These are phyloP conservation scores for Mamestra brassicae DNA, from an alignment of 2,888 invertebrate species.

Conservation along the genomic window DNA sequence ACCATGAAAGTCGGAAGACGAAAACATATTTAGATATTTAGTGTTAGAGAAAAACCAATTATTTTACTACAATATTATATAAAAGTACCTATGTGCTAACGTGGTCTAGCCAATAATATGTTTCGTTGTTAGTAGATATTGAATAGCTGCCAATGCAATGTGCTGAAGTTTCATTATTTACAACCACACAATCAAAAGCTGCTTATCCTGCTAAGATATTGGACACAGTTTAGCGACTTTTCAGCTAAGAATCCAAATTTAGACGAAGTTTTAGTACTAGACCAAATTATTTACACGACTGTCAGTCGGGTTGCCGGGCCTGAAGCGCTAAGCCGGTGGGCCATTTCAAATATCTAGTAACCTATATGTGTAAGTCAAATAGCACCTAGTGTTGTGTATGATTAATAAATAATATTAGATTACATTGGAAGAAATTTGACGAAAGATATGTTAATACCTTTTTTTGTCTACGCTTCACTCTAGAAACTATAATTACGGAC, in stretches of 20 bases:
- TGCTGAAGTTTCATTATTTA: background rate
- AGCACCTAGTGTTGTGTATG: background rate
- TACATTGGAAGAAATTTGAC: slow-evolving; percentile 18
- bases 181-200: background rate
- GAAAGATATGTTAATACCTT: slow-evolving; percentile 1
- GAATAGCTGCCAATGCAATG: background rate
- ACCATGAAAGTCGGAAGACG: slow-evolving; percentile 30
- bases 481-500: slow-evolving; percentile 5
- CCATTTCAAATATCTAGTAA: background rate
- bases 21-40: slow-evolving; percentile 35
- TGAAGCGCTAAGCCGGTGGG: background rate
- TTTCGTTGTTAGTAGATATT: background rate
- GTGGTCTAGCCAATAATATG: background rate
- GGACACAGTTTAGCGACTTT: background rate
- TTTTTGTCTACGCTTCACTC: slow-evolving; percentile 5
- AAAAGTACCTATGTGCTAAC: no score
- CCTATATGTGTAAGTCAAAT: no score
- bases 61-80: background rate
- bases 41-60: background rate
- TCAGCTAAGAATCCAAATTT: background rate
- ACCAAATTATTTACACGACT: background rate
- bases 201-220: background rate
- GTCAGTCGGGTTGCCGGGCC: background rate
- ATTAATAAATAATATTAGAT: background rate
- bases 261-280: background rate